Base-by-base conservation (phyloP, 2,888 invertebrate species). In the Andrena praecox region DNA sequence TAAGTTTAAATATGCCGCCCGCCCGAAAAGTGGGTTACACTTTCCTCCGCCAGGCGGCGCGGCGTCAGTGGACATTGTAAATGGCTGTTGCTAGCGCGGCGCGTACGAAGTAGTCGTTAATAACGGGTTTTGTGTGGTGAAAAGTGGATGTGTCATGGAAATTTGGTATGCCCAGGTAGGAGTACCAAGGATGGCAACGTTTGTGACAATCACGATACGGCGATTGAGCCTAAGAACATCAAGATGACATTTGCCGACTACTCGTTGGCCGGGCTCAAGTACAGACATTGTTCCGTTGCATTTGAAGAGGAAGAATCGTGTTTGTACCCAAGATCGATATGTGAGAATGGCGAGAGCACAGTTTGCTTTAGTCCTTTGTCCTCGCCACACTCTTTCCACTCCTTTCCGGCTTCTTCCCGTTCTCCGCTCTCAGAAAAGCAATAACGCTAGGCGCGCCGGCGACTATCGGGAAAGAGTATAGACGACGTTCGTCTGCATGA, bases 391-490 rank as follows among this genome's bases (percentile, higher is more conserved):
- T 64, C 31, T 8, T 33, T 31, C 10, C 12, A 35, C 10, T 27
- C 24, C 24, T 20, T n/a, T 7, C 7, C 29, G 20, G 1, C 7
- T 52, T 56, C 24, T 6, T 67, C 48, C 67, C 24, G 7, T 6
- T 33, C n/a, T 12, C 8, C n/a, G 35, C 42, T 10, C 31, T 52
- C 0, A 16, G 52, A 29, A 66, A 77, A 78, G 66, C 70, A 78
- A 78, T 71, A 78, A 78, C 35, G 35, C 12, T 29, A 10, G 52
- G 1, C 24, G 48, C 16, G 52, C 59, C 3, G 24, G 27, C 10
- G 78, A 60, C 77, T 71, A 80, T 77, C 27, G 78, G 52, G 42
- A 27, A 31, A 35, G 24, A 10, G 1, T 3, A 16, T 3, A 16
- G 59, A 29, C 27, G 54, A 48, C 16, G 24, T 48, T 24, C 20